A percentile compares a stretch with the other conserved stretches of the same genome.
Evolutionary conservation across 2,888 invertebrate species (phyloP).

Genomic region (Andrena hattorfiana): DNA sequence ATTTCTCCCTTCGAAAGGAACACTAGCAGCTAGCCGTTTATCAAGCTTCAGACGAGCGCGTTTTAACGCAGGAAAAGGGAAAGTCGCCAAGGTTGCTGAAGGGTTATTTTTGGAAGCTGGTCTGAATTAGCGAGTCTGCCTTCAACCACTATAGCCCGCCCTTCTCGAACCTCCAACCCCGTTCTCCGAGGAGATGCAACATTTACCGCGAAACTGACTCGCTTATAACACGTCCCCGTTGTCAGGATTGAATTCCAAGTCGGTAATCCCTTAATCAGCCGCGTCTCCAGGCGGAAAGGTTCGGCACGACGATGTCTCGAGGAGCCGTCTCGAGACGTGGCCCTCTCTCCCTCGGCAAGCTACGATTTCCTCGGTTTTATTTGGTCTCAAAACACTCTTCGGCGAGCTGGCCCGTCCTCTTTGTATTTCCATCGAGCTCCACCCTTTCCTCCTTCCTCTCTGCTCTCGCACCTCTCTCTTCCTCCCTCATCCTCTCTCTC

Average conservation of each 20-base stretch:
- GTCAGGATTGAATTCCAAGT: conserved; percentile 47
- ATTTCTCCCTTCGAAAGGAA: conserved; percentile 12
- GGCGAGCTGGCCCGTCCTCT: conserved; percentile 41
- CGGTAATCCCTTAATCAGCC: conserved; percentile 48
- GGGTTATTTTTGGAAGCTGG: conserved; percentile 31
- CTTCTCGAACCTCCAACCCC: not conserved
- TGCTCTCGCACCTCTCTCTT: conserved; percentile 20
- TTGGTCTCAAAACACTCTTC: conserved; percentile 71
- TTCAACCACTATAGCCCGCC: conserved; percentile 12
- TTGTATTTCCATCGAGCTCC: conserved; percentile 60
- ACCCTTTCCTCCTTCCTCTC: conserved; percentile 6
- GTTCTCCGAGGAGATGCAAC: conserved; percentile 5
- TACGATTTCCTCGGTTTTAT: conserved; percentile 65
- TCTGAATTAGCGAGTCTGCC: conserved; percentile 15
- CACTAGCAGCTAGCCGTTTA: not conserved
- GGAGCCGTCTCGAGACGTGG: conserved; percentile 48
- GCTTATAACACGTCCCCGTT: conserved; percentile 19
- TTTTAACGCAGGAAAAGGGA: conserved; percentile 38
- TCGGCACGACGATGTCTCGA: conserved; percentile 42
- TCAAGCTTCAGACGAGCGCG: conserved; percentile 32
- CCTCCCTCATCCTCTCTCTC: conserved; percentile 4
- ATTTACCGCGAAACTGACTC: conserved; percentile 29
- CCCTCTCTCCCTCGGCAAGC: conserved; percentile 18
- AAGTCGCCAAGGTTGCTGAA: conserved; percentile 37
- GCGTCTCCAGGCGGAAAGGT: conserved; percentile 17